These are phyloP conservation scores for Andrena dorsata DNA, from an alignment of 2,888 invertebrate species.

Conservation along the genomic window DNA sequence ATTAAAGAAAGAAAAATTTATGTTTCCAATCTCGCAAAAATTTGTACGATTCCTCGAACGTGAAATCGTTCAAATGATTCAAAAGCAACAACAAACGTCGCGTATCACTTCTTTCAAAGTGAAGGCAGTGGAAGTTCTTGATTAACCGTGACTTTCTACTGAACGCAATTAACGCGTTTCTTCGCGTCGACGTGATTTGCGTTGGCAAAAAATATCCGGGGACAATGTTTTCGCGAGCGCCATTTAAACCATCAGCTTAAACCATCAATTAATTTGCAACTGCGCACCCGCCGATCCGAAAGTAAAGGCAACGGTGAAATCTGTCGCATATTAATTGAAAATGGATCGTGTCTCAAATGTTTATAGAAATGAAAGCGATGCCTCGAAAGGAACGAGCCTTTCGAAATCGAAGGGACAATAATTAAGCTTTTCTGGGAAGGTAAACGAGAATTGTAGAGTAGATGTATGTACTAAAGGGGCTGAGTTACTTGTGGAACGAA, in stretches of 20 bases:
- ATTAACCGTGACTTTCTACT: slow-evolving; percentile 35
- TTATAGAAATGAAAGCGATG: slow-evolving; percentile 27
- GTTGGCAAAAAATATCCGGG: slow-evolving; percentile 22
- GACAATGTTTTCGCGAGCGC: slow-evolving; percentile 31
- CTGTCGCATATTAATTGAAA: slow-evolving; percentile 34
- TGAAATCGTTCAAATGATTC: background rate
- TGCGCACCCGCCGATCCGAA: slow-evolving; percentile 51
- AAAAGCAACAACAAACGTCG: background rate
- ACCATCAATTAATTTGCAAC: slow-evolving; percentile 38
- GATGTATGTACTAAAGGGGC: too few relatives aligned
- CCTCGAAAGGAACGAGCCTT: background rate
- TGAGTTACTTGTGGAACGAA: background rate
- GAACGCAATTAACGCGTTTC: slow-evolving; percentile 38
- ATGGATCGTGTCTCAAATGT: slow-evolving; percentile 35
- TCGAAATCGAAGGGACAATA: background rate
- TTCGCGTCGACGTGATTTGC: slow-evolving; percentile 35
- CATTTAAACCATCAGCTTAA: slow-evolving; percentile 18
- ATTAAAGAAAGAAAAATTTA: too few relatives aligned
- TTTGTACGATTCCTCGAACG: background rate
- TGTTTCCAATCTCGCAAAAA: too few relatives aligned
- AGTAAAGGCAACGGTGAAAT: slow-evolving; percentile 68
- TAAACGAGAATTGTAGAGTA: too few relatives aligned
- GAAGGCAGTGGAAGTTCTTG: background rate
- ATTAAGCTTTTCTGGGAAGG: too few relatives aligned
- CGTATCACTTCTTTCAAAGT: background rate